Base-by-base conservation (phyloP, 2,113 vertebrate genomes). In the Oreotrochilus melanogaster region DNA sequence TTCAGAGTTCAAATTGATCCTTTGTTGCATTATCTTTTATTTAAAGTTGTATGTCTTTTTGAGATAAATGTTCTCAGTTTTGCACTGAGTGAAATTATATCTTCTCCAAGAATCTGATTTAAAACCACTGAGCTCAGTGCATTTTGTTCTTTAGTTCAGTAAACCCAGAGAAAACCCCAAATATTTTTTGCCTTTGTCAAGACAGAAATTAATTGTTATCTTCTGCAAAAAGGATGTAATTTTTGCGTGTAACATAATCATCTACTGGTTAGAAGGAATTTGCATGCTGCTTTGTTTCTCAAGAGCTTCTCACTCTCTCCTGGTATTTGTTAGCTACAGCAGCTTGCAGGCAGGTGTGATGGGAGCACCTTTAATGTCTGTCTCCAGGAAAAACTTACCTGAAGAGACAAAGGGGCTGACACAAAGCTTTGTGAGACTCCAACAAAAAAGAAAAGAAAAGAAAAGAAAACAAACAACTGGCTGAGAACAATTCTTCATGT, bases 21-120 rank as follows among this genome's bases (percentile, higher is more conserved):
- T 95, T 97, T 66, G 47, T 93, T 91, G 50, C n/a, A 37, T 94
- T 70, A 92, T 45, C 71, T 86, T 94, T 95, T 90, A 93, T 95
- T 92, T 93, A 91, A 95, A 64, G n/a, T 85, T 91, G 48, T 79
- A 43, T 74, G 47, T 28, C 8, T 92, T 92, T 83, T 85, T 53
- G 37, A 89, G 71, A 87, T 18, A 95, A 96, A 88, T 88, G 93
- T 80, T 79, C 86, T n/a, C 61, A 50, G 14, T 89, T 94, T 58
- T 89, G 25, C 53, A 61, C 21, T 47, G 23, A 89, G 12, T 58
- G 69, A 92, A 95, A 90, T 76, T 18, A 6, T 31, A 24, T 25
- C 23, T 88, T 76, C 72, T 57, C 4, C 76, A 72, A 84, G 45
- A 93, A 35, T 22, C 39, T 43, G 57, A 65, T 79, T 84, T 65